Conservation (phyloP, 2,797 vertebrate species). For the Periparus ater region DNA sequence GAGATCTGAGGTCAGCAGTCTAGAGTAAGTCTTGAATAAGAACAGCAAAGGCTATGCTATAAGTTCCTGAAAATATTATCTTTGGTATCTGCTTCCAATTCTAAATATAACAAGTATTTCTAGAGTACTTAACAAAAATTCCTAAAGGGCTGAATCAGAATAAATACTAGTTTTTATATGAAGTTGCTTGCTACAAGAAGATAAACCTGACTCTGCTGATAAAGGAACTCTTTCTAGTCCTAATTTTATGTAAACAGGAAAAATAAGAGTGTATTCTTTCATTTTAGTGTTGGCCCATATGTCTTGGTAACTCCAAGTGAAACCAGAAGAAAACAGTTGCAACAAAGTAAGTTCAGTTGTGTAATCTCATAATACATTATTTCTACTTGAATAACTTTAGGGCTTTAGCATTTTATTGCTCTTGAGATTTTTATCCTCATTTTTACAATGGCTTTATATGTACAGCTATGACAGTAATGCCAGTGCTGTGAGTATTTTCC, state of each 20-base stretch:
- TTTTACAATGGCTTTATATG: background rate
- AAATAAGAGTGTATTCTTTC: background rate
- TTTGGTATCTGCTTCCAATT: background rate
- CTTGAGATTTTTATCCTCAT: background rate
- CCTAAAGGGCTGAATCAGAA: background rate
- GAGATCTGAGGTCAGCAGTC: background rate
- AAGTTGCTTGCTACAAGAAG: background rate
- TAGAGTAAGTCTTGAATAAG: background rate
- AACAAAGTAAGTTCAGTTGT: constrained; percentile 75
- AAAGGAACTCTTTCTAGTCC: background rate
- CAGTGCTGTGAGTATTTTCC: background rate
- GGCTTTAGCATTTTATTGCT: background rate
- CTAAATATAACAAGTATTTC: background rate
- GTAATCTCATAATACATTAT: background rate
- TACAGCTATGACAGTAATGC: background rate
- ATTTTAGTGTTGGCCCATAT: constrained; percentile 75
- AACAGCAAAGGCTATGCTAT: background rate
- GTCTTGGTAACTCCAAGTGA: constrained; percentile 79
- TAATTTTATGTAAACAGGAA: background rate
- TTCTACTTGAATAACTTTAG: background rate
- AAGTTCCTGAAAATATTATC: background rate
- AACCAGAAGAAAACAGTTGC: constrained; percentile 71
- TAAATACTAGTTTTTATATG: background rate
- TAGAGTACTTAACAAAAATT: background rate
- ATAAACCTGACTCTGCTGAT: background rate